Evolutionary conservation across 2,888 invertebrate genomes (phyloP).

Genomic region (Drosophila percnosoma): DNA sequence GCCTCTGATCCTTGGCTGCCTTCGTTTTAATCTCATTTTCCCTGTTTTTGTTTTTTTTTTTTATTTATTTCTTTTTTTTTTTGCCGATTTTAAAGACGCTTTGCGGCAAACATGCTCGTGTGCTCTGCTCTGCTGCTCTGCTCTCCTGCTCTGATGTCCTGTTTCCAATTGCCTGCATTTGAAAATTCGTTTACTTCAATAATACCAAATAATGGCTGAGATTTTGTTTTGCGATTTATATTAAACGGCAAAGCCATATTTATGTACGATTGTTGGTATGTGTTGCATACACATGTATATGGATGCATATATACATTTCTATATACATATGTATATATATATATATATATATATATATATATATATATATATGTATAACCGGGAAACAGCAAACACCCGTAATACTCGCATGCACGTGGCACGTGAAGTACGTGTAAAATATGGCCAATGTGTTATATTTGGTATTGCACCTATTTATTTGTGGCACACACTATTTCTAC

Average conservation of each 20-base stretch:
- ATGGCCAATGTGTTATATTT: conserved; percentile 18
- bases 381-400: neutral
- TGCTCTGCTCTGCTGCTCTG: neutral
- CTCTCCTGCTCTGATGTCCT: conserved; percentile 4
- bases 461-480: conserved; percentile 19
- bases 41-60: neutral
- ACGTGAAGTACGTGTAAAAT: conserved; percentile 18
- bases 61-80: neutral
- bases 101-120: conserved; percentile 27
- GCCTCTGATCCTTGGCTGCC: conserved; percentile 14
- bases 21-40: conserved; percentile 47
- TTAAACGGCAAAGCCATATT: conserved; percentile 22
- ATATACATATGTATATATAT: neutral
- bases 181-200: conserved; percentile 67
- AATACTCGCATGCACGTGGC: conserved; percentile 7
- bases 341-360: neutral
- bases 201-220: conserved; percentile 67
- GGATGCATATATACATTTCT: neutral
- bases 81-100: conserved; percentile 59
- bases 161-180: conserved; percentile 52
- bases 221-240: conserved; percentile 60
- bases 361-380: neutral
- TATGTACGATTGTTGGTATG: conserved; percentile 11
- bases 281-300: neutral
- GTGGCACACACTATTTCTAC: neutral